Percentiles rank a stretch among this genome's conserved stretches.
Evolutionary conservation across 30 jellyfish, hydroid and myxozoan species (phyloP).

Genomic region (Cassiopea xamachana): DNA sequence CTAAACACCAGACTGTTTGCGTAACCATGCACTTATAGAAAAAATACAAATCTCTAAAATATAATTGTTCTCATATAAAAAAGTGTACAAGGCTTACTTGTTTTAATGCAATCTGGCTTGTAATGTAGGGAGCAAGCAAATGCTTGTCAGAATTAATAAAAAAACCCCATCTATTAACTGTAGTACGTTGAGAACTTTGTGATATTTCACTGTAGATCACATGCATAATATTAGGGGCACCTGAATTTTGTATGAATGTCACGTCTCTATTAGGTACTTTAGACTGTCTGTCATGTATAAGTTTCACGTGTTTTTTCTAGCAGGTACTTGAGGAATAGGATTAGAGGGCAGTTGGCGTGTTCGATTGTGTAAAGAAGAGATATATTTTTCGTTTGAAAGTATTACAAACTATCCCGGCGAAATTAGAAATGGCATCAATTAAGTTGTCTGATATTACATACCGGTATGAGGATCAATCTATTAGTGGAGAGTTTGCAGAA

Average conservation of each 20-base stretch:
- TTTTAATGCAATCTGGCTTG: no score
- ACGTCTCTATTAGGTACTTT: conserved; percentile 10
- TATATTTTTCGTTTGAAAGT: neutral
- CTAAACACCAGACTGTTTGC: no score
- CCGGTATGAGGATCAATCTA: conserved; percentile 27
- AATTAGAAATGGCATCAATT: conserved; percentile 2
- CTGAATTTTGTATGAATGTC: conserved; percentile 2
- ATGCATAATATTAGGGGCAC: conserved; percentile 7
- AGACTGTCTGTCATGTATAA: conserved; percentile 1
- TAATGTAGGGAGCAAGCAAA: no score
- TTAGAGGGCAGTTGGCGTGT: conserved; percentile 22
- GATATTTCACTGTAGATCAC: neutral
- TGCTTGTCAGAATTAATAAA: no score
- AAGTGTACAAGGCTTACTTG: no score
- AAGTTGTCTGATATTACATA: conserved; percentile 5
- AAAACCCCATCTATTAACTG: neutral
- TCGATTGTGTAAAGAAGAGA: neutral
- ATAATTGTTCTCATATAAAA: no score
- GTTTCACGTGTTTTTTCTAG: conserved; percentile 14
- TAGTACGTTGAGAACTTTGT: neutral
- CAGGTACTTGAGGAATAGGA: conserved; percentile 16
- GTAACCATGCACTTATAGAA: no score
- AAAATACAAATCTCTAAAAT: no score
- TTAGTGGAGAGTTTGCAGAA: conserved; percentile 20
- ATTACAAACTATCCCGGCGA: conserved; percentile 4